These are phyloP conservation scores for Morphnarchus princeps DNA, from an alignment of 2,113 vertebrate species.

Conservation along the genomic window DNA sequence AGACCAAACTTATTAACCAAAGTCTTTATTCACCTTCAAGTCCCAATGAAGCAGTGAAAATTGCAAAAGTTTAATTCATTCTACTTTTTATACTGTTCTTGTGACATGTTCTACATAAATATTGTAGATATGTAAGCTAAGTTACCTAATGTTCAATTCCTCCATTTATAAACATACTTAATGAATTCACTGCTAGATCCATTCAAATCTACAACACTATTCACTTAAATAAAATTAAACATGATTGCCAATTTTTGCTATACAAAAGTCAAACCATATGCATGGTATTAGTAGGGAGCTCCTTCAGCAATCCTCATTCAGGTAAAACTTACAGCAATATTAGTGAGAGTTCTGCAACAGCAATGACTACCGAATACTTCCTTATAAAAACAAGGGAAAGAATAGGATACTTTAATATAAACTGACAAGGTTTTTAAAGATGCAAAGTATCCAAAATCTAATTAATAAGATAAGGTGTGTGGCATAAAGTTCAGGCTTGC, in stretches of 20 bases:
- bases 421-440: not conserved
- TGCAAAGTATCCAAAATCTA: not conserved
- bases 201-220: not conserved
- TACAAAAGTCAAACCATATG: not conserved
- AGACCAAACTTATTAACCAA: not conserved
- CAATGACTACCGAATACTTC: not conserved
- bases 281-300: not conserved
- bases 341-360: not conserved
- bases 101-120: not conserved
- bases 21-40: not conserved
- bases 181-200: not conserved
- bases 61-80: not conserved
- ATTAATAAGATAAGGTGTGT: not conserved
- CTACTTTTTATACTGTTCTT: not conserved
- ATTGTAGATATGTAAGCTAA: not conserved
- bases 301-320: not conserved
- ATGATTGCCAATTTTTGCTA: not conserved
- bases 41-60: not conserved
- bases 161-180: not conserved
- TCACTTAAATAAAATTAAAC: not conserved
- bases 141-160: not conserved
- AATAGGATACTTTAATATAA: not conserved
- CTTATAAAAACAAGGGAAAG: not conserved
- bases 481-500: not conserved
- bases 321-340: not conserved